A percentile compares a stretch with the other conserved stretches of the same genome.
These are phyloP conservation scores for Sericinus montela DNA, from an alignment of 2,888 invertebrate species.

Conservation along the genomic window DNA sequence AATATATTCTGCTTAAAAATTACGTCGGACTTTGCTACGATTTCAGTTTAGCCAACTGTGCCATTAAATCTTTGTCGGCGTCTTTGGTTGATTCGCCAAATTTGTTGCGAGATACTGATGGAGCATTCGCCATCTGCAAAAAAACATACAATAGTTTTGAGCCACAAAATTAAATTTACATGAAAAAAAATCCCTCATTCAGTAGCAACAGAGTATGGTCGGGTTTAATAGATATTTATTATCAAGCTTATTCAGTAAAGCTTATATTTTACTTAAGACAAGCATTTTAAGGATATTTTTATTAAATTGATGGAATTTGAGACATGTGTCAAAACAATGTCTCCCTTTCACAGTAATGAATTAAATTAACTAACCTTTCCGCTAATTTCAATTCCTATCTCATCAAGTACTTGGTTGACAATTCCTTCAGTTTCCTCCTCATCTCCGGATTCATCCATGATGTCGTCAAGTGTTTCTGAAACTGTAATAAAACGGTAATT, in stretches of 20 bases:
- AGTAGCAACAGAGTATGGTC: no score
- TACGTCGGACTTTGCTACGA: slow-evolving; percentile 34
- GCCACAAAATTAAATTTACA: no score
- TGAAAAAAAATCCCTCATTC: no score
- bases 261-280: no score
- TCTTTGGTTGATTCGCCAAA: slow-evolving; percentile 76
- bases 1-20: not conserved
- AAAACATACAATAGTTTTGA: slow-evolving; percentile 4
- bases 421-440: slow-evolving; percentile 93
- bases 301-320: no score
- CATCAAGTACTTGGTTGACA: slow-evolving; percentile 95
- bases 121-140: slow-evolving; percentile 82
- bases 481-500: slow-evolving; percentile 80
- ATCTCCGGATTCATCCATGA: slow-evolving; percentile 92
- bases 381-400: slow-evolving; percentile 96
- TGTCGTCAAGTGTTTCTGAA: slow-evolving; percentile 94
- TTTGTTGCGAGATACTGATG: slow-evolving; percentile 80
- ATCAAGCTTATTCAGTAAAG: no score
- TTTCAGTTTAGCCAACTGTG: slow-evolving; percentile 83
- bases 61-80: slow-evolving; percentile 85
- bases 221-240: no score
- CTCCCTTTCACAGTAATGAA: no score
- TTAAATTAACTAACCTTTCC: slow-evolving; percentile 82
- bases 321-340: no score
- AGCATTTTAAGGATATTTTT: no score